Percentiles rank a stretch among this genome's conserved stretches.
Conservation (phyloP, 2,113 vertebrate genomes). For the Podarcis muralis region DNA sequence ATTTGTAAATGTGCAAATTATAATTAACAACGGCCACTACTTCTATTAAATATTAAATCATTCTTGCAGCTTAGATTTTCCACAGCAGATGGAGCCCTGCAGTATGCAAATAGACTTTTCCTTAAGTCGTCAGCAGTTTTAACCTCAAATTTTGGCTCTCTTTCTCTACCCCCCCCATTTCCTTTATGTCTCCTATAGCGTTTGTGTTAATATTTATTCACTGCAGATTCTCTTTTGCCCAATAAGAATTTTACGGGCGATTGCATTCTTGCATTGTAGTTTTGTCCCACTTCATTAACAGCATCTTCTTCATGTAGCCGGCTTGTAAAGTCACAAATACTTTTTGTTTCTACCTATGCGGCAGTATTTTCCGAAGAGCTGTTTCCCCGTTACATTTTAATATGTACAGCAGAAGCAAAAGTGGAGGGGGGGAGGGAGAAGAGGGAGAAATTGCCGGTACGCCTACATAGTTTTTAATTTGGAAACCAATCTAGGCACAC, state of each 20-base stretch:
- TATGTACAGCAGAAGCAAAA: slow-evolving; percentile 72
- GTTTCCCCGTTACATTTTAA: slow-evolving; percentile 74
- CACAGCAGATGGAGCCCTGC: slow-evolving; percentile 94
- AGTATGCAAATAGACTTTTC: slow-evolving; percentile 89
- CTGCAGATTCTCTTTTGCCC: slow-evolving; percentile 79
- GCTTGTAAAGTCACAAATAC: slow-evolving; percentile 77
- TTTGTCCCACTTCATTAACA: slow-evolving; percentile 91
- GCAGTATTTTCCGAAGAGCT: slow-evolving; percentile 73
- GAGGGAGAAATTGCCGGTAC: slow-evolving; percentile 36
- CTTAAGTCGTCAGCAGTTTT: slow-evolving; percentile 90
- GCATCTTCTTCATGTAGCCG: slow-evolving; percentile 83
- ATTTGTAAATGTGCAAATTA: slow-evolving; percentile 99
- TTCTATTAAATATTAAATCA: slow-evolving; percentile 99
- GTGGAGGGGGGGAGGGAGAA: slow-evolving; percentile 18
- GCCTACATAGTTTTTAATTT: slow-evolving; percentile 79
- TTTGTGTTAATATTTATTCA: slow-evolving; percentile 92
- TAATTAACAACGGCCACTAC: slow-evolving; percentile 96
- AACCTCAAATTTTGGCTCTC: slow-evolving; percentile 80
- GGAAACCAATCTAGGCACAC: slow-evolving; percentile 76
- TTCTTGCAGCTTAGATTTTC: slow-evolving; percentile 91
- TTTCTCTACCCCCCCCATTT: slow-evolving; percentile 72
- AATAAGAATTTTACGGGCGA: slow-evolving; percentile 84
- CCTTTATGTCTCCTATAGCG: slow-evolving; percentile 82
- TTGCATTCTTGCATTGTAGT: slow-evolving; percentile 78
- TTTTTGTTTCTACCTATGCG: slow-evolving; percentile 81